Base-by-base conservation (phyloP, 2,888 invertebrate species). In the Leucophenga montana region DNA sequence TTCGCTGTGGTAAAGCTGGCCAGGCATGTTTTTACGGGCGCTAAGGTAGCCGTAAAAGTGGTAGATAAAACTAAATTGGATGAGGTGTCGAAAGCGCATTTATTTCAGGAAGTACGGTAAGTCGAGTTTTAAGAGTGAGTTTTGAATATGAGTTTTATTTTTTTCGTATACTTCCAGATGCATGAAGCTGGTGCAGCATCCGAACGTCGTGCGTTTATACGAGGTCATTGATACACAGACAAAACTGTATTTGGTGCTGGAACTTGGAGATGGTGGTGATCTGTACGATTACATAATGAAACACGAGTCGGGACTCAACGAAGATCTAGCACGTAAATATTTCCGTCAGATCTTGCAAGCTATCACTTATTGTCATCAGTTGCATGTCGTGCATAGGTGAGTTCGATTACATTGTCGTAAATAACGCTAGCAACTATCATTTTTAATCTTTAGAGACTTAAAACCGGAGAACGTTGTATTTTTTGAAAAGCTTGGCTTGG, bases 401-500 rank as follows among this genome's bases (percentile, higher is more conserved):
- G 73, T 75, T 56, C 11, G 11, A 11, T 18, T 61, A 59, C 20
- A 61, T 48, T 39, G 9, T 39, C 39, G 8, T 39, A 39, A 39
- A 8, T 39, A 48, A 16, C 27, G 27, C 14, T 27, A 16, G 9
- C 6, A 39, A 46, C 16, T 16, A 8, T 57, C 11, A 27, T 14
- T 71, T 64, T 50, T 71, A 27, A 61, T 50, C 73, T 74, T 59
- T 82, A 92, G 99, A 77, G 99, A 99, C 90, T 91, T 99, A 77
- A 99, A 99, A 90, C 99, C 99, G 14, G 99, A 99, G 90, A 99
- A 99, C 91, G 99, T 99, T 71, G 98, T 99, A 65, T 99, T 99
- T 90, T 99, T 99, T 89, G 97, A 98, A 90, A 97, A 97, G 90
- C 91, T 96, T 83, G 97, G 97, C 70, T 93, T 97, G 88, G 99